These are phyloP conservation scores for Loriculus beryllinus DNA, from an alignment of 2,797 vertebrate species.

Conservation along the genomic window DNA sequence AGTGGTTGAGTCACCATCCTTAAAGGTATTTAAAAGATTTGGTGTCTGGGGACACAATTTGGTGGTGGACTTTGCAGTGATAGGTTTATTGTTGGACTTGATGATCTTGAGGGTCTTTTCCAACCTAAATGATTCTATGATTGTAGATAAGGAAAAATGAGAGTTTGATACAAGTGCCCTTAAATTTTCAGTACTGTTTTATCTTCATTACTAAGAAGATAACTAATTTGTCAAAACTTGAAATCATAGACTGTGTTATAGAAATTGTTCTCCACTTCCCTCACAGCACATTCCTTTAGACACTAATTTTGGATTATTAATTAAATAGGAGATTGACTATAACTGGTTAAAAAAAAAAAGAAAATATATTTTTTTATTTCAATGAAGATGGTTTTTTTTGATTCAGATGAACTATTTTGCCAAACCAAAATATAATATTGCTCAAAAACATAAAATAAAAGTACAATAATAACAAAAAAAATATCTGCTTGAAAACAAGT, in stretches of 20 bases:
- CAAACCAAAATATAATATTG: neutral
- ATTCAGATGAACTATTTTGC: neutral
- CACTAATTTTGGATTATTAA: neutral
- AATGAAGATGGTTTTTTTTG: neutral
- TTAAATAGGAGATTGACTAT: neutral
- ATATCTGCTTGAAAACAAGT: neutral
- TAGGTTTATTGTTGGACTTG: neutral
- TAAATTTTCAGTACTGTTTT: neutral
- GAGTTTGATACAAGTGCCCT: neutral
- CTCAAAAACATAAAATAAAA: neutral
- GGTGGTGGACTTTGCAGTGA: neutral
- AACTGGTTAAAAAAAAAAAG: neutral
- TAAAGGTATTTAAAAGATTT: neutral
- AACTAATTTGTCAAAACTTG: too few relatives aligned
- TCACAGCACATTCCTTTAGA: too few relatives aligned
- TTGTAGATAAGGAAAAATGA: neutral
- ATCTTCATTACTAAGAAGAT: neutral
- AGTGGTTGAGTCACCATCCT: neutral
- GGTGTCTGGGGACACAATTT: neutral
- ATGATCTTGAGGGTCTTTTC: neutral
- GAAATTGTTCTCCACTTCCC: too few relatives aligned
- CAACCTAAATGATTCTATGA: neutral
- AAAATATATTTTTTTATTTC: neutral
- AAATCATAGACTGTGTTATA: too few relatives aligned
- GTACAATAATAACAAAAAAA: neutral